Base-by-base conservation (phyloP, 1,140 invertebrate species). In the Apolygus lucorum region DNA sequence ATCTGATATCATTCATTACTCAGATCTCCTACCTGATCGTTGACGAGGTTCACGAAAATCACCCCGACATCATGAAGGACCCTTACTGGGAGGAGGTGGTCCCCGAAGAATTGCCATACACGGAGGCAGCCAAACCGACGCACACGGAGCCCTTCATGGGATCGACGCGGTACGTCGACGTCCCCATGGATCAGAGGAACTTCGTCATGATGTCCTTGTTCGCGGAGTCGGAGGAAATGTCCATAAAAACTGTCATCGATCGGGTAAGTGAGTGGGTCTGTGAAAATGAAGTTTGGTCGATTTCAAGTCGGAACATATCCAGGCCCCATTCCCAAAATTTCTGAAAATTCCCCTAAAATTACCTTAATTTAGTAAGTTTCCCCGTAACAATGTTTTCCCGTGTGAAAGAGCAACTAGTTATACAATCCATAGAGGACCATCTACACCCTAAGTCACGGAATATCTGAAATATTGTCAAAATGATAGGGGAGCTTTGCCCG, bases 21-120 rank as follows among this genome's bases (percentile, higher is more conserved):
- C 49, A 72, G 72, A 71, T 73, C 13, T 73, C 70, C 0, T 73
- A 73, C 42, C 4, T 71, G n/a, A 73, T 73, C 42, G 70, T 73
- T 1, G 72, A 73, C 26, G 72, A 73, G 42, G 52, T 71, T 52
- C 70, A 71, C 34, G 63, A 71, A 63, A 67, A 71, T 27, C 64
- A 71, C 42, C 72, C 72, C 0, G 29, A 69, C 24, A 27, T 73
- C 13, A 25, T 59, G 1, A 71, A 71, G 63, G 72, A 73, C 28
- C 66, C 65, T 22, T 73, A 71, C 28, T 73, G 72, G 72, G 68
- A 73, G 21, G 70, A 73, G 52, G 63, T 73, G 21, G 70, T 73
- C n/a, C 72, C 72, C 1, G 11, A 70, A 1, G 67, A 73, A 63
- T 65, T 71, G 1, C 72, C 72, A 28, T 70, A 72, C 28, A 72